Percentiles rank a stretch among this genome's conserved stretches.
phyloP scores from a whole-genome alignment of 2,888 invertebrate genomes.

The Xylota sylvarum region DNA sequence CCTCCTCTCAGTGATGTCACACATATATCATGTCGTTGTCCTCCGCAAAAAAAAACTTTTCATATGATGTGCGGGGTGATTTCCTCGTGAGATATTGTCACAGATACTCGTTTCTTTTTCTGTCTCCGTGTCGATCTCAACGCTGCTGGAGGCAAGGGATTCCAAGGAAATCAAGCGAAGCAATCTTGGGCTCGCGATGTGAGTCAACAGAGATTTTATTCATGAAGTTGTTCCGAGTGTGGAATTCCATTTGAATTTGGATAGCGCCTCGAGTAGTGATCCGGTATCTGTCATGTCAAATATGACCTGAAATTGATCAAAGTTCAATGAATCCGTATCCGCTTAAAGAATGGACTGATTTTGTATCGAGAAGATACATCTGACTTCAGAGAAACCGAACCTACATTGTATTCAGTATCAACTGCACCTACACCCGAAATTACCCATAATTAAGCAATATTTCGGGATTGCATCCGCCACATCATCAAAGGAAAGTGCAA shows the following conservation, averaged over 20 bases:
- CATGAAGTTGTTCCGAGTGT: neutral
- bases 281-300: neutral
- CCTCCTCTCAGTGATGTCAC: conserved; percentile 60
- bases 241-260: neutral
- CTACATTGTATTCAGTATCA: too few relatives aligned
- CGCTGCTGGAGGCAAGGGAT: conserved; percentile 52
- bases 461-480: neutral
- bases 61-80: conserved; percentile 30
- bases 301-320: neutral
- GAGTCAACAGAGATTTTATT: conserved; percentile 21
- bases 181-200: conserved; percentile 42
- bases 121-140: conserved; percentile 29
- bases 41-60: conserved; percentile 22
- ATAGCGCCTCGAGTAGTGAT: neutral
- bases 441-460: conserved; percentile 36
- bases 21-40: conserved; percentile 46
- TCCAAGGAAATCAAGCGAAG: conserved; percentile 35
- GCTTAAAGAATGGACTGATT: too few relatives aligned
- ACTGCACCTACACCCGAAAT: conserved; percentile 23
- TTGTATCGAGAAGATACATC: too few relatives aligned
- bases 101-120: neutral
- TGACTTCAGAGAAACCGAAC: too few relatives aligned
- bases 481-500: conserved; percentile 23
- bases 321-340: neutral
- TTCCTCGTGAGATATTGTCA: conserved; percentile 34